Percentiles rank a stretch among this genome's conserved stretches.
phyloP scores from a whole-genome alignment of 1,140 invertebrate genomes.

The Pomacea maculata region DNA sequence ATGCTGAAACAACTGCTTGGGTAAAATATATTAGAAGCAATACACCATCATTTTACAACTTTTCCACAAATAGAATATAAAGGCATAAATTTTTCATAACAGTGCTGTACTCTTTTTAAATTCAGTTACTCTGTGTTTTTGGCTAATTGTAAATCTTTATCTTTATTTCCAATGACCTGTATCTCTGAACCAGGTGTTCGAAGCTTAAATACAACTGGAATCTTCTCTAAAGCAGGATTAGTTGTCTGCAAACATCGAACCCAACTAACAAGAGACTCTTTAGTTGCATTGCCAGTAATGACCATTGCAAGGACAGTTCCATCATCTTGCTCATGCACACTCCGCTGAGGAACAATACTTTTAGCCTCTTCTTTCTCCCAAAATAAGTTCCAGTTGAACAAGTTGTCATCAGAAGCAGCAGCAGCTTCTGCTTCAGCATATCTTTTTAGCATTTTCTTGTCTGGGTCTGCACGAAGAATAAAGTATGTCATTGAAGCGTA shows the following conservation, averaged over 20 bases:
- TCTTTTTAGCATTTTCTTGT: slow-evolving; percentile 63
- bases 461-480: slow-evolving; percentile 77
- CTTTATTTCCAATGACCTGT: slow-evolving; percentile 30
- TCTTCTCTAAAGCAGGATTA: slow-evolving; percentile 78
- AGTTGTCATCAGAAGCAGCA: slow-evolving; percentile 30
- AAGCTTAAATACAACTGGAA: slow-evolving; percentile 84
- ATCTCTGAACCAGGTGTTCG: slow-evolving; percentile 62
- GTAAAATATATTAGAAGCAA: too few species aligned
- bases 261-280: slow-evolving; percentile 91
- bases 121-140: not conserved
- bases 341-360: slow-evolving; percentile 64
- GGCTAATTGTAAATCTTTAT: slow-evolving; percentile 10
- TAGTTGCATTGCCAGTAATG: slow-evolving; percentile 78
- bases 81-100: too few species aligned
- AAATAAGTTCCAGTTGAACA: slow-evolving; percentile 44
- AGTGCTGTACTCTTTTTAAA: too few species aligned
- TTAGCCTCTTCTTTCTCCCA: slow-evolving; percentile 49
- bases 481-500: slow-evolving; percentile 85
- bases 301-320: slow-evolving; percentile 88
- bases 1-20: too few species aligned
- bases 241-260: slow-evolving; percentile 83
- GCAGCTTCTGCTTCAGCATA: slow-evolving; percentile 38
- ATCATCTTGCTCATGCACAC: slow-evolving; percentile 91
- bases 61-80: too few species aligned
- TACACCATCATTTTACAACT: too few species aligned